Percentiles rank a stretch among this genome's conserved stretches.
Evolutionary conservation across 2,888 invertebrate species (phyloP).

Genomic region (Agapostemon virescens): DNA sequence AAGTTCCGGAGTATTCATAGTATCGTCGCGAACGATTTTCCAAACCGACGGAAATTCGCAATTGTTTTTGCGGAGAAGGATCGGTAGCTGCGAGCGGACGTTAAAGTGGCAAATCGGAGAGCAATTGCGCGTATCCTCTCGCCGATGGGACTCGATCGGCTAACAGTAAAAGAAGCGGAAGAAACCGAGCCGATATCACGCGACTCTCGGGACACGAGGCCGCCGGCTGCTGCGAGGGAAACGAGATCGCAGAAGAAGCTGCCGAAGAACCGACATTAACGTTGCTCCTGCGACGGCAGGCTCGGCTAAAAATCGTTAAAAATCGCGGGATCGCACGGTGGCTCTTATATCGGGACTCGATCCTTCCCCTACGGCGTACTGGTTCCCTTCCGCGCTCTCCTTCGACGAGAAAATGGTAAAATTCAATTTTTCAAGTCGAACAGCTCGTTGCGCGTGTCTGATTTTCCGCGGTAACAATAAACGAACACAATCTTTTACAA

Average conservation of each 20-base stretch:
- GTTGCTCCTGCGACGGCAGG: neutral
- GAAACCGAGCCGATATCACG: neutral
- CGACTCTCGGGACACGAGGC: neutral
- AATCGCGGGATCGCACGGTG: neutral
- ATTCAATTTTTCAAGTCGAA: neutral
- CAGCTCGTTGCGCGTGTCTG: neutral
- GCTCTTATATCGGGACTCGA: neutral
- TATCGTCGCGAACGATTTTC: no score
- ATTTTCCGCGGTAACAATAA: neutral
- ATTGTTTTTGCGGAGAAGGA: neutral
- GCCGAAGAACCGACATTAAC: neutral
- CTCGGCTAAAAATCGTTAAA: neutral
- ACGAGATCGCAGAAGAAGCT: neutral
- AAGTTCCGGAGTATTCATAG: no score
- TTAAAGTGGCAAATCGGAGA: constrained; percentile 1
- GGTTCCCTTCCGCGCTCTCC: neutral
- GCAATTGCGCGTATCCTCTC: neutral
- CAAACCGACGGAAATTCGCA: neutral
- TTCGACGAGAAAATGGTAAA: neutral
- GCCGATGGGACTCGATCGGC: neutral
- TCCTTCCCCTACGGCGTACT: neutral
- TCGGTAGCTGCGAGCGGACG: neutral
- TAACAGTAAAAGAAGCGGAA: constrained; percentile 7
- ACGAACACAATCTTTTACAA: no score
- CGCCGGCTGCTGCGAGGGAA: neutral